Base-by-base conservation (phyloP, 2,113 vertebrate species). In the Macquaria ambigua region DNA sequence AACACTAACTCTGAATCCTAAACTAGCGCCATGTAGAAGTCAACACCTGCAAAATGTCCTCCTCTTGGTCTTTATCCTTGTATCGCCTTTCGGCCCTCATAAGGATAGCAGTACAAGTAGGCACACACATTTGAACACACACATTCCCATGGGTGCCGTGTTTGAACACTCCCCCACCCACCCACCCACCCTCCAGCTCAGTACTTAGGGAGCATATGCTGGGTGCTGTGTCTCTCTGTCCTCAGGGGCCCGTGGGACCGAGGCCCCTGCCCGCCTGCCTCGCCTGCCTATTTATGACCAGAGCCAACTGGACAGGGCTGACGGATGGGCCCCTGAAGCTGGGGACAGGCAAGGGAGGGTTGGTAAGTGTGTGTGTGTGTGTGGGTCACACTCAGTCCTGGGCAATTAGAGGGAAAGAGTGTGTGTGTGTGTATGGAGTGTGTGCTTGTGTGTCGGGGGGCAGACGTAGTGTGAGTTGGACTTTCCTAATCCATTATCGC, bases 131-230 rank as follows among this genome's bases (percentile, higher is more conserved):
- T 69, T 58, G n/a, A 69, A 88, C 69, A 85, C 85, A 88, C 87
- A 82, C 80, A 75, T 69, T 87, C 89, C 86, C 86, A 83, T 93
- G 79, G 75, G 77, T 79, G 80, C 79, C 80, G 58, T 64, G 53
- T 87, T 81, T 83, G 82, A 89, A 92, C 79, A 58, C 85, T 53
- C 77, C 71, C 77, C 69, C 88, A 72, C 79, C 39, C 39, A 39
- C 39, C 34, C 89, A 81, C 85, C 74, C 79, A 64, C 85, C 91
- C 86, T 92, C 82, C 81, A 89, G 90, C 88, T 82, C 91, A 87
- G 82, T 89, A 93, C 88, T 96, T 96, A 92, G 89, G 90, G 91
- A 95, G 82, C 95, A 95, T 95, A 95, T 95, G 95, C 83, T 91
- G 89, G 83, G 78, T 92, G 83, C 85, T 87, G 77, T 70, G 84